phyloP scores from a whole-genome alignment of 2,113 vertebrate species.

The Bettongia penicillata region DNA sequence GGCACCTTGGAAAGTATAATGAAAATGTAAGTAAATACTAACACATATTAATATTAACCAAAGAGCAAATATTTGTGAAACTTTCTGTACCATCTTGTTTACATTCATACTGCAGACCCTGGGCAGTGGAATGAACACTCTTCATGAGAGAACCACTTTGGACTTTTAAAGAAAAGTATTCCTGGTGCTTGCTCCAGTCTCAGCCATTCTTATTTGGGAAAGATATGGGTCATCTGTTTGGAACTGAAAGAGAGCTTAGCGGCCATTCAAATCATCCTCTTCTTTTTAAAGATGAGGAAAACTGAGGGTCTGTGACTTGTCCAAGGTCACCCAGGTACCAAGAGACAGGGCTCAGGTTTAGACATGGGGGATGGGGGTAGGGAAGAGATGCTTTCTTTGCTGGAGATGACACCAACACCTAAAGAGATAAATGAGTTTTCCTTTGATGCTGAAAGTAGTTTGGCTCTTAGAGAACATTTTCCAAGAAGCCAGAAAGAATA shows the following conservation, averaged over 20 bases:
- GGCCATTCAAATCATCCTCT: not conserved
- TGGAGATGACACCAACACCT: not conserved
- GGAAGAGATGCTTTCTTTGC: not conserved
- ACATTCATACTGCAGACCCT: not conserved
- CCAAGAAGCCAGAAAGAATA: constrained; percentile 21
- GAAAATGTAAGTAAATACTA: constrained; percentile 35
- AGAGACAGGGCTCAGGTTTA: not conserved
- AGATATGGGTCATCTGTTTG: not conserved
- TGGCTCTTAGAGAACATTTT: constrained; percentile 38
- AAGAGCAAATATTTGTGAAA: constrained; percentile 71
- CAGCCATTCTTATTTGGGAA: not conserved
- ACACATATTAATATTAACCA: constrained; percentile 75
- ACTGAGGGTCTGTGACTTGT: not conserved
- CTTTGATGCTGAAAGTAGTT: constrained; percentile 33
- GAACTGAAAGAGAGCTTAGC: not conserved
- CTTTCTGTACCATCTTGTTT: constrained; percentile 57
- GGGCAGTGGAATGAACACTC: constrained; percentile 50
- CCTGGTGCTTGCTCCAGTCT: rapidly evolving
- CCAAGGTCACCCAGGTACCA: not conserved
- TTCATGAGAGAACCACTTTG: not conserved
- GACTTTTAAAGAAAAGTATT: not conserved
- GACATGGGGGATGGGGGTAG: not conserved
- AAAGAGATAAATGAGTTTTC: constrained; percentile 1
- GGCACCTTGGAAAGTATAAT: constrained; percentile 3
- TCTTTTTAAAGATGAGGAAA: not conserved